Evolutionary conservation across 2,888 invertebrate species (phyloP).

Genomic region (Timandra comae): DNA sequence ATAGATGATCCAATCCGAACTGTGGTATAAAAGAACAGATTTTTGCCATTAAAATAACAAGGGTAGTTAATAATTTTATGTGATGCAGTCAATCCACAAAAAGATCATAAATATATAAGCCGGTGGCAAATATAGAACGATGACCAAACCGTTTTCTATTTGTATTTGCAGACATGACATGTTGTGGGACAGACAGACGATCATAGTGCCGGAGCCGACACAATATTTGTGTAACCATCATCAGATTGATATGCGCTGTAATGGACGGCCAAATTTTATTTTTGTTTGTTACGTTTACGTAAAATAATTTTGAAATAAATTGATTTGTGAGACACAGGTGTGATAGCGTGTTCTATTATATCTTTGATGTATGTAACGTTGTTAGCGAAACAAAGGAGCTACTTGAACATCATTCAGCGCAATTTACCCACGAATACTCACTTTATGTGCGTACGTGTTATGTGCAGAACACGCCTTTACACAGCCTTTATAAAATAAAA

Average conservation of each 20-base stretch:
- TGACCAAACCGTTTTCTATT: slow-evolving; percentile 27
- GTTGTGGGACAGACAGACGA: slow-evolving; percentile 17
- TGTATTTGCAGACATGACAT: slow-evolving; percentile 23
- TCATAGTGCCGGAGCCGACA: slow-evolving; percentile 14
- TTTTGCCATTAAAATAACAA: slow-evolving; percentile 11
- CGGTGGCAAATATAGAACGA: slow-evolving; percentile 35
- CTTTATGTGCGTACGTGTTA: too few relatives aligned
- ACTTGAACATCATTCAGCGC: too few relatives aligned
- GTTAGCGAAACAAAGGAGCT: too few relatives aligned
- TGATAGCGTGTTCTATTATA: too few relatives aligned
- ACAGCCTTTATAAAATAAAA: too few relatives aligned
- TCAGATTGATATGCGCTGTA: background rate
- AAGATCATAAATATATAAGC: slow-evolving; percentile 39
- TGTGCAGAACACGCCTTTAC: too few relatives aligned
- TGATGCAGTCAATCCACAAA: slow-evolving; percentile 21
- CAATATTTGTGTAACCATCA: slow-evolving; percentile 20
- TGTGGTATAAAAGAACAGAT: slow-evolving; percentile 5
- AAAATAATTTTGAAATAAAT: too few relatives aligned
- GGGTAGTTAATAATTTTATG: slow-evolving; percentile 24
- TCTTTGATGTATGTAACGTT: too few relatives aligned
- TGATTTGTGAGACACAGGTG: too few relatives aligned
- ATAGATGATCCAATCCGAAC: slow-evolving; percentile 10
- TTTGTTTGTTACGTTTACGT: too few relatives aligned
- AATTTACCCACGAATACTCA: too few relatives aligned
- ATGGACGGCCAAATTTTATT: too few relatives aligned